phyloP scores from a whole-genome alignment of 2,113 vertebrate genomes.

The Psephotus haematonotus region DNA sequence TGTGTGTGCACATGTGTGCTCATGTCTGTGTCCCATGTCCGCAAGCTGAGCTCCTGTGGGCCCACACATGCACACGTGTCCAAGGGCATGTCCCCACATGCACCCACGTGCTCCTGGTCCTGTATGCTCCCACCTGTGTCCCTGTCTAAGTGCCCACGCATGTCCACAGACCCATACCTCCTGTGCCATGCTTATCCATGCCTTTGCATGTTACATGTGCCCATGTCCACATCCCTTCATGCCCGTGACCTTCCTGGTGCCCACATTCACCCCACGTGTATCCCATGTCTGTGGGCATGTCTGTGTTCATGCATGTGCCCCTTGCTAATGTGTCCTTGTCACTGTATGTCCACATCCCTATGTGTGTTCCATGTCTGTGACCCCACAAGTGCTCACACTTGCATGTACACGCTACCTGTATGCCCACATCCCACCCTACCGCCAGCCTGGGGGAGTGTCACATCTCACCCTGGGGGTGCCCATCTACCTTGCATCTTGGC shows the following conservation, averaged over 20 bases:
- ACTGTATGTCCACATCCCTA: neutral
- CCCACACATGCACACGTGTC: neutral
- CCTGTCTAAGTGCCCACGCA: rapidly evolving
- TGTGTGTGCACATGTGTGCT: neutral
- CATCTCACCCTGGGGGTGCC: neutral
- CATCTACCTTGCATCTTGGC: slow-evolving; percentile 93
- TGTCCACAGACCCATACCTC: neutral
- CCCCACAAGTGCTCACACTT: neutral
- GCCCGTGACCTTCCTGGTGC: too few relatives aligned
- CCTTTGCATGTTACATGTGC: neutral
- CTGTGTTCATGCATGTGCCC: rapidly evolving
- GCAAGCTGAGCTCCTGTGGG: neutral
- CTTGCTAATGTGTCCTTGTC: neutral
- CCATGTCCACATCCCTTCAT: rapidly evolving
- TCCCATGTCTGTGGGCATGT: rapidly evolving
- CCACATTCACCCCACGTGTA: neutral
- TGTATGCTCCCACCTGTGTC: rapidly evolving
- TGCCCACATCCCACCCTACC: neutral
- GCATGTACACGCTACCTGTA: too few relatives aligned
- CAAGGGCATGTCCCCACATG: rapidly evolving
- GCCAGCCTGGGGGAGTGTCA: too few relatives aligned
- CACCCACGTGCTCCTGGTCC: rapidly evolving
- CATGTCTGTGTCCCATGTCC: rapidly evolving
- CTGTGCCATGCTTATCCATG: rapidly evolving
- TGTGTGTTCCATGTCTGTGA: too few relatives aligned